phyloP scores from a whole-genome alignment of 1,140 invertebrate species.

The Anthonomus grandis region DNA sequence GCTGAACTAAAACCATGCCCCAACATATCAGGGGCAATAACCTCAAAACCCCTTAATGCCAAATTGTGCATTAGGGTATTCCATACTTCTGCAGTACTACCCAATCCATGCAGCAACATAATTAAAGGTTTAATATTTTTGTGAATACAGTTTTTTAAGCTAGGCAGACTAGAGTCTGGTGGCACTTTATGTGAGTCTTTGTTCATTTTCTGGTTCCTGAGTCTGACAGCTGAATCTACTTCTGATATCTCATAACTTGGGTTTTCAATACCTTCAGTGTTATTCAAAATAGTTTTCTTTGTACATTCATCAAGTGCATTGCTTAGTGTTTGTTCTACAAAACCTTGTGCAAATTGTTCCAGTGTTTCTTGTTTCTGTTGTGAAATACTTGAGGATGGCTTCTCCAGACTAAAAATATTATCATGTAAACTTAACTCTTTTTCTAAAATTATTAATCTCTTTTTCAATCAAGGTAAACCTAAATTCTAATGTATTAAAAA shows the following conservation, averaged over 20 bases:
- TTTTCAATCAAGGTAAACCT: constrained; percentile 11
- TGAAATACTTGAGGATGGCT: constrained; percentile 9
- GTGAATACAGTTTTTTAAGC: constrained; percentile 26
- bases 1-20: constrained; percentile 70
- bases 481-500: too few relatives aligned
- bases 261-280: constrained; percentile 32
- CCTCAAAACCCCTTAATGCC: constrained; percentile 60
- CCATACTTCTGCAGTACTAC: constrained; percentile 68
- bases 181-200: constrained; percentile 13
- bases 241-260: constrained; percentile 34
- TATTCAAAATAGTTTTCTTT: constrained; percentile 21
- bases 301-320: constrained; percentile 43
- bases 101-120: constrained; percentile 72
- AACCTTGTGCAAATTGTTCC: constrained; percentile 42
- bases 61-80: constrained; percentile 63
- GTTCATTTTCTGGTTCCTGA: constrained; percentile 21
- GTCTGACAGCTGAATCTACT: constrained; percentile 30
- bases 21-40: constrained; percentile 67
- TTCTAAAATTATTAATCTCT: background rate
- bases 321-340: constrained; percentile 42
- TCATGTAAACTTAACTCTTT: constrained; percentile 14
- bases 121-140: constrained; percentile 54
- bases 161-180: constrained; percentile 9
- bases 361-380: constrained; percentile 33
- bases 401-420: constrained; percentile 9